phyloP scores from a whole-genome alignment of 2,888 invertebrate genomes.

The Dasypolia templi region DNA sequence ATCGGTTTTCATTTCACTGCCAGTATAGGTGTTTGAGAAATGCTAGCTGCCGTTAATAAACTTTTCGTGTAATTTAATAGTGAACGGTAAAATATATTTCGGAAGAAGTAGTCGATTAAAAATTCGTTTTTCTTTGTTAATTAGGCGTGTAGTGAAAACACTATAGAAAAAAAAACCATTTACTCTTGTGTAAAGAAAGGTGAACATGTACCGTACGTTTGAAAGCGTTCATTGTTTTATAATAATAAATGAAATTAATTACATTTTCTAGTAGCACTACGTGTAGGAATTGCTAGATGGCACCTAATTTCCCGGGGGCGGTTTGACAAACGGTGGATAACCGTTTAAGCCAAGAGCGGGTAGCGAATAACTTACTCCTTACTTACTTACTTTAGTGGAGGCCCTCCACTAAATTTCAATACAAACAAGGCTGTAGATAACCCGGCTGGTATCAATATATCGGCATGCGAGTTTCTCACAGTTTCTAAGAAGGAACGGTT shows the following conservation, averaged over 20 bases:
- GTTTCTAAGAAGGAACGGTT: constrained; percentile 39
- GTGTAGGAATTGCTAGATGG: constrained; percentile 77
- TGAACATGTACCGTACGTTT: constrained; percentile 49
- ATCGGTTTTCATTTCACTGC: constrained; percentile 55
- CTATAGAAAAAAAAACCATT: constrained; percentile 32
- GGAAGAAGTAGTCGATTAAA: constrained; percentile 19
- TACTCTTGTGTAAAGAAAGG: constrained; percentile 25
- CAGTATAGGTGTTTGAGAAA: constrained; percentile 34
- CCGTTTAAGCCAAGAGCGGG: constrained; percentile 65
- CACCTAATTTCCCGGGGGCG: constrained; percentile 84
- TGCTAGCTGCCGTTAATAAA: constrained; percentile 49
- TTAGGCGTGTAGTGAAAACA: constrained; percentile 38
- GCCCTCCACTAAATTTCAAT: constrained; percentile 44
- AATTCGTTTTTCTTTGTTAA: constrained; percentile 33
- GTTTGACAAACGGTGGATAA: constrained; percentile 69
- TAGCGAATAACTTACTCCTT: constrained; percentile 60
- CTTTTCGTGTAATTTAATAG: constrained; percentile 38
- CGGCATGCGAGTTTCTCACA: constrained; percentile 40
- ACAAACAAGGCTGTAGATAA: constrained; percentile 37
- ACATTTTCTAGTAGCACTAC: constrained; percentile 76
- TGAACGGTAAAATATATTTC: constrained; percentile 27
- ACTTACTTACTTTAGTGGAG: too few species aligned
- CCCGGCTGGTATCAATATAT: constrained; percentile 40
- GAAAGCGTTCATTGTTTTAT: constrained; percentile 74
- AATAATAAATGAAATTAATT: constrained; percentile 79